Evolutionary conservation across 2,113 vertebrate species (phyloP).

Genomic region (Phocoena phocoena): DNA sequence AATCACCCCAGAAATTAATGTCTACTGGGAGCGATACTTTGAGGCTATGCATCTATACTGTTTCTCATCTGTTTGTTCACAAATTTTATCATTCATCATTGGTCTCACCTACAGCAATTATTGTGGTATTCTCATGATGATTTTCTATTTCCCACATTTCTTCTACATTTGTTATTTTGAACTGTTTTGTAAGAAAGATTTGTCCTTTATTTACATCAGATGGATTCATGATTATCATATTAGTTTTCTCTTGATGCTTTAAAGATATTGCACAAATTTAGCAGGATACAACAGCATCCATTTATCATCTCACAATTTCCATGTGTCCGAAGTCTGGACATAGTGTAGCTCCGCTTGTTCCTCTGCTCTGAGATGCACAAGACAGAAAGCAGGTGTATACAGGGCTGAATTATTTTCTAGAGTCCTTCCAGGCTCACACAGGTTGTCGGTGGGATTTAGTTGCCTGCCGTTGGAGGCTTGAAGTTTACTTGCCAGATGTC

Average conservation of each 20-base stretch:
- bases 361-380: not conserved
- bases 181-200: not conserved
- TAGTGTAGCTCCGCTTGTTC: not conserved
- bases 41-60: not conserved
- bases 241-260: not conserved
- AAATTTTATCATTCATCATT: not conserved
- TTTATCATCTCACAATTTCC: not conserved
- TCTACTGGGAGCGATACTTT: not conserved
- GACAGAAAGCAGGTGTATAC: not conserved
- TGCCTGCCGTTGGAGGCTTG: not conserved
- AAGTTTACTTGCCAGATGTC: not conserved
- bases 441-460: not conserved
- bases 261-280: not conserved
- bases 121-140: not conserved
- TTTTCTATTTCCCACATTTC: not conserved
- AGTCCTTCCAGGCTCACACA: not conserved
- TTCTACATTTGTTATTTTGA: not conserved
- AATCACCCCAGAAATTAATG: not conserved
- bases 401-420: not conserved
- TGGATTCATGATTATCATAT: not conserved
- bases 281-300: not conserved
- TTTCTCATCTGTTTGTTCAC: not conserved
- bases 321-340: not conserved
- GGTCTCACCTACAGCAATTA: not conserved
- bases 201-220: not conserved